These are phyloP conservation scores for Heliocidaris tuberculata DNA, from an alignment of 35 echinoderm and acorn worm species.

Conservation along the genomic window DNA sequence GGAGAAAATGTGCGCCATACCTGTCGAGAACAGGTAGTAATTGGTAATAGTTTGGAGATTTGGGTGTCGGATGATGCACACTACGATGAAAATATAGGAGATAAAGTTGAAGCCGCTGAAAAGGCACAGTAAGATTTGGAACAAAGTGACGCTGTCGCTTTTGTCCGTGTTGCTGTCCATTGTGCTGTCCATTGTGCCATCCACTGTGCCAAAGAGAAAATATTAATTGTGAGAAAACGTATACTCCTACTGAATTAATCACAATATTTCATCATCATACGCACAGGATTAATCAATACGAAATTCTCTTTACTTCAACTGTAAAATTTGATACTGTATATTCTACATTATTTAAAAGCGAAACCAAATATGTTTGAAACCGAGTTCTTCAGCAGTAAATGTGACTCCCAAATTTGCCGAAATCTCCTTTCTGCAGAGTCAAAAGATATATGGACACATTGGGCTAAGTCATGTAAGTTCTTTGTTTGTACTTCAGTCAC, in stretches of 20 bases:
- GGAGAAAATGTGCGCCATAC: not conserved
- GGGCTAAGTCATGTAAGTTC: not conserved
- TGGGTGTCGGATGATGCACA: slow-evolving; percentile 12
- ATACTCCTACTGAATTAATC: too few relatives aligned
- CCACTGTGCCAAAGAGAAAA: not conserved
- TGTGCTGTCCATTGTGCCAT: too few relatives aligned
- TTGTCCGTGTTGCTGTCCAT: too few relatives aligned
- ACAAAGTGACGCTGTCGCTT: not conserved
- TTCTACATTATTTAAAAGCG: too few relatives aligned
- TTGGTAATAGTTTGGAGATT: slow-evolving; percentile 6
- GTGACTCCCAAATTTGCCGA: not conserved
- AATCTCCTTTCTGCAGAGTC: not conserved
- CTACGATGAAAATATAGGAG: not conserved
- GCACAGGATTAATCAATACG: too few relatives aligned
- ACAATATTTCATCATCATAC: too few relatives aligned
- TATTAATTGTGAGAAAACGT: not conserved
- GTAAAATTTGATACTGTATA: too few relatives aligned
- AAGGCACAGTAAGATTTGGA: not conserved
- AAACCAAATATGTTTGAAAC: too few relatives aligned
- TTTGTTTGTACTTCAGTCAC: not conserved
- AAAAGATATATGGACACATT: not conserved
- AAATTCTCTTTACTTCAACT: too few relatives aligned
- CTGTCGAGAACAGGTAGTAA: not conserved
- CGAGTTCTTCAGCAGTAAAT: too few relatives aligned
- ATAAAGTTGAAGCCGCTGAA: not conserved